Conservation (phyloP, 92 coral and sea anemone species). For the Siderastrea radians region DNA sequence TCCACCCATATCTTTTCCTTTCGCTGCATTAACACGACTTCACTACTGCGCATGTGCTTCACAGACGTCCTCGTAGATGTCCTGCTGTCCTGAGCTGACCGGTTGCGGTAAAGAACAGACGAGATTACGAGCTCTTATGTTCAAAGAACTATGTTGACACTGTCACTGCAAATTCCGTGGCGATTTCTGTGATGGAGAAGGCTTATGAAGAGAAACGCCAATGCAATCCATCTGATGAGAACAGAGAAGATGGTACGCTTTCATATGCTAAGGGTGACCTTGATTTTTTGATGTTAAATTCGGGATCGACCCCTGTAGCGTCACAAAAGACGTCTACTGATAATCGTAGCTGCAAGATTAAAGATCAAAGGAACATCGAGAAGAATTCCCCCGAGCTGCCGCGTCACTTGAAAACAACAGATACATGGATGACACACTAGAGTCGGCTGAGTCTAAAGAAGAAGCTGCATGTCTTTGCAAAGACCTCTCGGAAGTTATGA, state of each 20-base stretch:
- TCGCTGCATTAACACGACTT: too few relatives aligned
- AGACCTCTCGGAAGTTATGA: too few relatives aligned
- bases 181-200: neutral
- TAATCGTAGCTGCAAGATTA: neutral
- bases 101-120: neutral
- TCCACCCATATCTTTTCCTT: too few relatives aligned
- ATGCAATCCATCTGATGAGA: neutral
- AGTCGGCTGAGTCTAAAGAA: too few relatives aligned
- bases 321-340: neutral
- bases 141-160: neutral
- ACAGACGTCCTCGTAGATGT: too few relatives aligned
- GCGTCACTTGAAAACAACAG: too few relatives aligned
- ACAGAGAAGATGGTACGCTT: neutral
- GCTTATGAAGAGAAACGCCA: neutral
- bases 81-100: too few relatives aligned
- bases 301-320: neutral
- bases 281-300: neutral
- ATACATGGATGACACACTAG: too few relatives aligned
- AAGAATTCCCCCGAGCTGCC: too few relatives aligned
- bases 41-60: too few relatives aligned
- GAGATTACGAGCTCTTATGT: neutral
- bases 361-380: neutral
- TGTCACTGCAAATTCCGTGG: neutral
- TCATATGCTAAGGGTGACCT: neutral
- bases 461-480: too few relatives aligned